Evolutionary conservation across 1,140 invertebrate genomes (phyloP).

Genomic region (Tetramorium parvispinum): DNA sequence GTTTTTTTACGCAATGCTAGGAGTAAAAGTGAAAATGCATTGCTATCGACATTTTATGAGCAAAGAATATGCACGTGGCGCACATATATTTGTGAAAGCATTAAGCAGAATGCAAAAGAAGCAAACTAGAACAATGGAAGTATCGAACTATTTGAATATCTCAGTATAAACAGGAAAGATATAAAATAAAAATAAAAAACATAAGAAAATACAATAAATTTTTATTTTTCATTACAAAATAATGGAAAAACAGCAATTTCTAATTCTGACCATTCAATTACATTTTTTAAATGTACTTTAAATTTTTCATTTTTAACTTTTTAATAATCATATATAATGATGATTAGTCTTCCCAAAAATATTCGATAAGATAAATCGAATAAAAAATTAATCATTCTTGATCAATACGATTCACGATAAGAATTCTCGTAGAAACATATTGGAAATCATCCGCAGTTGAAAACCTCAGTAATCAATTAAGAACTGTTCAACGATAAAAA

Average conservation of each 20-base stretch:
- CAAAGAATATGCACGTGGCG: background rate
- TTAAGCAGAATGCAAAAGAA: background rate
- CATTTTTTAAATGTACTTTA: background rate
- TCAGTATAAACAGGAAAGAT: background rate
- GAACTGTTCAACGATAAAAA: conserved; percentile 58
- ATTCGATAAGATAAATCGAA: conserved; percentile 31
- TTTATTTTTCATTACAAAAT: background rate
- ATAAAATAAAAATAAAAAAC: too few relatives aligned
- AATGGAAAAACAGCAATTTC: background rate
- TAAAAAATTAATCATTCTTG: conserved; percentile 53
- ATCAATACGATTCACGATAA: conserved; percentile 22
- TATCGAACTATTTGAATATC: background rate
- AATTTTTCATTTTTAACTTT: background rate
- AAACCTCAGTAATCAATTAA: conserved; percentile 41
- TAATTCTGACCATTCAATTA: background rate
- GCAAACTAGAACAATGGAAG: background rate
- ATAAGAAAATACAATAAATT: background rate
- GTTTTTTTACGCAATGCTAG: conserved; percentile 52
- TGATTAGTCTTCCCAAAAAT: conserved; percentile 15
- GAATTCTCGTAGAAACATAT: conserved; percentile 7
- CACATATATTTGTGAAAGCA: background rate
- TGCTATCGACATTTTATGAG: conserved; percentile 32
- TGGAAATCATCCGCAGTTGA: conserved; percentile 25
- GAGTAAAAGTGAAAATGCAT: conserved; percentile 62
- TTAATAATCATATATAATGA: background rate